Evolutionary conservation across 2,797 vertebrate genomes (phyloP).

Genomic region (Phrynocephalus forsythii): DNA sequence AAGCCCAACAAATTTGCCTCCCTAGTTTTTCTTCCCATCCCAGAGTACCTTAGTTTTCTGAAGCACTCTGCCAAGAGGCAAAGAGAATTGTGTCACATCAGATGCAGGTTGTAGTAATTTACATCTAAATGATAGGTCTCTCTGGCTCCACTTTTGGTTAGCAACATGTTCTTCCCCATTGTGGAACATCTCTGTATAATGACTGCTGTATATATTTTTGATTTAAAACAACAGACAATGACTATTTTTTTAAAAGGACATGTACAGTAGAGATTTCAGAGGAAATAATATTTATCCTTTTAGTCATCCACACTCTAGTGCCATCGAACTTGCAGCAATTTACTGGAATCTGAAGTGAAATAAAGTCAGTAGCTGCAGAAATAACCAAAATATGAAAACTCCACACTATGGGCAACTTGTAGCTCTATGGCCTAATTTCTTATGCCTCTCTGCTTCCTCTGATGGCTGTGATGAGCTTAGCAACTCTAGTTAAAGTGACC

Average conservation of each 20-base stretch:
- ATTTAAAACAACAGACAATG: not conserved
- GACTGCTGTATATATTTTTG: not conserved
- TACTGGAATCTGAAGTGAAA: not conserved
- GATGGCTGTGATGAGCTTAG: not conserved
- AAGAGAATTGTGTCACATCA: not conserved
- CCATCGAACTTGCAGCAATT: not conserved
- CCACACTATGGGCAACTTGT: not conserved
- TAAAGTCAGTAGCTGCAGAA: not conserved
- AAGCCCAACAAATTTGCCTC: not conserved
- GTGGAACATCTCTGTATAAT: not conserved
- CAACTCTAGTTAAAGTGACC: not conserved
- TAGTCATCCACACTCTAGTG: not conserved
- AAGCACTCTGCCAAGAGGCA: not conserved
- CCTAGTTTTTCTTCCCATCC: not conserved
- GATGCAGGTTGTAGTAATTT: not conserved
- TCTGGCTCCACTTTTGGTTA: not conserved
- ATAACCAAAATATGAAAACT: not conserved
- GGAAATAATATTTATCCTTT: not conserved
- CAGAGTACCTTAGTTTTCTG: not conserved
- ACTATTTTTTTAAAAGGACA: not conserved
- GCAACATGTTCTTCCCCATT: not conserved
- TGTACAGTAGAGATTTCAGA: not conserved
- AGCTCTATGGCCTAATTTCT: not conserved
- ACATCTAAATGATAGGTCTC: not conserved
- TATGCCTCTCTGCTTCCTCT: not conserved